A percentile compares a stretch with the other conserved stretches of the same genome.
phyloP scores from a whole-genome alignment of 1,140 invertebrate species.

The Phymorhynchus buccinoides region DNA sequence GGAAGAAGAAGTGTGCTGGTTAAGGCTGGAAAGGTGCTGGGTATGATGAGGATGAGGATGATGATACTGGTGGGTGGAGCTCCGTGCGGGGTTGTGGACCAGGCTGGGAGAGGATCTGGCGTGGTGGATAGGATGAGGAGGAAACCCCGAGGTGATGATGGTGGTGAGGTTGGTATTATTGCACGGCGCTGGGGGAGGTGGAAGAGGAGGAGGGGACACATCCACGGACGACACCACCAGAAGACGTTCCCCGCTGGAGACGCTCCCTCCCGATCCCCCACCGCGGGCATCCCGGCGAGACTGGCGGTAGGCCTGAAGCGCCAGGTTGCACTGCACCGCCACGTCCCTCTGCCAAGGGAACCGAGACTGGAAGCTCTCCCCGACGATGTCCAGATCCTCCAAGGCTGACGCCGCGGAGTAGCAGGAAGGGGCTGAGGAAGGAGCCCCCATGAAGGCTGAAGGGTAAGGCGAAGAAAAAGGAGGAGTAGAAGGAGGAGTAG shows the following conservation, averaged over 20 bases:
- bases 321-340: conserved; percentile 67
- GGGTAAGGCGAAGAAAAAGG: conserved; percentile 24
- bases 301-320: background rate
- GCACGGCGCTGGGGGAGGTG: background rate
- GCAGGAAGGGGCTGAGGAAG: background rate
- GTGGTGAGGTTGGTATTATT: background rate
- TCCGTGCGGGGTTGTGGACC: background rate
- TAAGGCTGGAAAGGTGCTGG: conserved; percentile 19
- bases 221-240: background rate
- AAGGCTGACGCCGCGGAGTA: conserved; percentile 23
- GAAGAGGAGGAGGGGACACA: background rate
- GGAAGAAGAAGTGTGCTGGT: background rate
- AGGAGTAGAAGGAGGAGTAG: background rate
- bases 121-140: background rate
- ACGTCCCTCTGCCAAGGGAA: conserved; percentile 73
- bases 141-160: too few species aligned
- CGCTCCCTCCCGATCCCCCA: background rate
- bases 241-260: background rate
- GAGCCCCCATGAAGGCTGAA: background rate
- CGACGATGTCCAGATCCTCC: conserved; percentile 66
- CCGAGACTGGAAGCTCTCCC: conserved; percentile 64
- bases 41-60: conserved; percentile 1
- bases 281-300: background rate
- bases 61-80: background rate
- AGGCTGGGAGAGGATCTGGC: background rate